These are phyloP conservation scores for Regulus satrapa DNA, from an alignment of 2,113 vertebrate species.

Conservation along the genomic window DNA sequence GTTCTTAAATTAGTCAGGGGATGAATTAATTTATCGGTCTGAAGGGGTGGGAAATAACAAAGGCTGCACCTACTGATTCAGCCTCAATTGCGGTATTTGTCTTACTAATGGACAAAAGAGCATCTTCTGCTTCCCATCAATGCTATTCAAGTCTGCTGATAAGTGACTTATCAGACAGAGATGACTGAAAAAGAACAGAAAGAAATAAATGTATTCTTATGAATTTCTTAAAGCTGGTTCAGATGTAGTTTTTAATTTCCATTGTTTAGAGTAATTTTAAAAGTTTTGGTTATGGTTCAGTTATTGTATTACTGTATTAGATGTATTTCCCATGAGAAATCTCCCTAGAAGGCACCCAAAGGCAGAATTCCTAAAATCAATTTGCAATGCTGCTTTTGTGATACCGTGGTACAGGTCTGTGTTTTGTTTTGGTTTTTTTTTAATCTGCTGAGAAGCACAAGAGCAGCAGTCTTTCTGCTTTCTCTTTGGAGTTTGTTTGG, in stretches of 20 bases:
- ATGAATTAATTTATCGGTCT: not conserved
- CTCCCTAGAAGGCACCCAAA: not conserved
- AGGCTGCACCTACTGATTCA: not conserved
- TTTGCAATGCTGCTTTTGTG: not conserved
- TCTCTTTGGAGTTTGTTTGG: not conserved
- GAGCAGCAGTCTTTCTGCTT: not conserved
- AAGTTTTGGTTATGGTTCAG: not conserved
- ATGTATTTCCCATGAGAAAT: not conserved
- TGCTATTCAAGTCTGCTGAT: not conserved
- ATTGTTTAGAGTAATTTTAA: conserved; percentile 2
- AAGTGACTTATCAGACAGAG: not conserved
- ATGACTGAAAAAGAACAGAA: conserved; percentile 1
- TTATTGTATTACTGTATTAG: conserved; percentile 6
- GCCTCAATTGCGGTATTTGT: not conserved
- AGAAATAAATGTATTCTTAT: not conserved
- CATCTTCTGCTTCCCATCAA: not conserved
- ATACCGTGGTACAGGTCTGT: not conserved
- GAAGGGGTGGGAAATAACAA: conserved; percentile 25
- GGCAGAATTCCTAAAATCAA: not conserved
- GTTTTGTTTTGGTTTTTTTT: too few species aligned
- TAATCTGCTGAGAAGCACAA: not conserved
- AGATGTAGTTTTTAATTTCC: not conserved
- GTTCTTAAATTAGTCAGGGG: conserved; percentile 43
- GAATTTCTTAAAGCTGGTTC: not conserved
- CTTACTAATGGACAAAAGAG: not conserved